Percentiles rank a stretch among this genome's conserved stretches.
Evolutionary conservation across 2,888 invertebrate species (phyloP).

Genomic region (Selenia dentaria): DNA sequence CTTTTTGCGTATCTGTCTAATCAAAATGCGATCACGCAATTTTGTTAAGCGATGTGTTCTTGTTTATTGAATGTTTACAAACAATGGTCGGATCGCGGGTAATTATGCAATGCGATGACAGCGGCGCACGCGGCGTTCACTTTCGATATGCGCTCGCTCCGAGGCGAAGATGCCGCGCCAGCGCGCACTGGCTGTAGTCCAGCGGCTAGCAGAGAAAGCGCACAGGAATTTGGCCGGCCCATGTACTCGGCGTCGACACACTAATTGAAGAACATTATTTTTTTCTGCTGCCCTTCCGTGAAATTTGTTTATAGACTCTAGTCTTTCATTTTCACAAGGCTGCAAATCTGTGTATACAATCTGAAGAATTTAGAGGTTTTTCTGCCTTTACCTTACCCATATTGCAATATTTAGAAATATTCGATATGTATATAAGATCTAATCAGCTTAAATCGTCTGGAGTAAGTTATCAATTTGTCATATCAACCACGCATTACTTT

Average conservation of each 20-base stretch:
- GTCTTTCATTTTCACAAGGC: no score
- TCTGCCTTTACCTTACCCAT: no score
- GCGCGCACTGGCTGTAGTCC: slow-evolving; percentile 28
- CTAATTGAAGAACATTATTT: slow-evolving; percentile 39
- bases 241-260: slow-evolving; percentile 44
- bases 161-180: slow-evolving; percentile 23
- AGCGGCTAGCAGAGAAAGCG: slow-evolving; percentile 71
- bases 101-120: slow-evolving; percentile 81
- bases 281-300: neutral
- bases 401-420: no score
- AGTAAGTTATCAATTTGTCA: slow-evolving; percentile 60
- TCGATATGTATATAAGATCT: no score
- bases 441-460: no score
- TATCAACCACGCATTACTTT: slow-evolving; percentile 54
- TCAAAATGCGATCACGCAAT: slow-evolving; percentile 71
- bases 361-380: no score
- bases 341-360: no score
- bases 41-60: slow-evolving; percentile 56
- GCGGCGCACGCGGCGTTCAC: slow-evolving; percentile 68
- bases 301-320: slow-evolving; percentile 2
- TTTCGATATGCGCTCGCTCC: slow-evolving; percentile 62
- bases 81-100: slow-evolving; percentile 75
- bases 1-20: slow-evolving; percentile 45
- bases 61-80: slow-evolving; percentile 77
- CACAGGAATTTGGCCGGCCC: slow-evolving; percentile 76